These are phyloP conservation scores for Dryas iulia DNA, from an alignment of 1,140 invertebrate species.

Conservation along the genomic window DNA sequence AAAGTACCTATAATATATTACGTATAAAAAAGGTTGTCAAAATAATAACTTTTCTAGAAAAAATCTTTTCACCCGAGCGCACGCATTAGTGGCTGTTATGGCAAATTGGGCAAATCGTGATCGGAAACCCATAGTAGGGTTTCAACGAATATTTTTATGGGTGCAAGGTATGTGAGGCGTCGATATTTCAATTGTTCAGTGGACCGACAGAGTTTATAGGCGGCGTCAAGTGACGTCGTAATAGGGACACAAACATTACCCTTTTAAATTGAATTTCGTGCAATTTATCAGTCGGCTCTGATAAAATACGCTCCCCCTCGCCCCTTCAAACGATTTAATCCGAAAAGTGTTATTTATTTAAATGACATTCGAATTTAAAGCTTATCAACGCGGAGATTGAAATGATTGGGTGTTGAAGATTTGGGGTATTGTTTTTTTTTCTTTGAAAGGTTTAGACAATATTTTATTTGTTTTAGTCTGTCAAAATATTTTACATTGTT, in stretches of 20 bases:
- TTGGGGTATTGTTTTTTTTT: background rate
- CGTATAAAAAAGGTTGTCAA: background rate
- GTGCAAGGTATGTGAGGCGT: conserved; percentile 44
- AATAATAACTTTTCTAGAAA: background rate
- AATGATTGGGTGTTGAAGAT: conserved; percentile 2
- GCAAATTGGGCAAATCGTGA: conserved; percentile 21
- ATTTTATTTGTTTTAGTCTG: background rate
- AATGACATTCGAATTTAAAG: conserved; percentile 21
- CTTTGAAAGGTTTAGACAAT: background rate
- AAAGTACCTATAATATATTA: background rate
- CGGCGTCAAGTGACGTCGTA: conserved; percentile 62
- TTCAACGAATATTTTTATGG: conserved; percentile 53
- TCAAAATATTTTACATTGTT: too few species aligned
- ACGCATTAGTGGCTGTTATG: conserved; percentile 9
- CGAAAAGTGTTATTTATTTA: conserved; percentile 41
- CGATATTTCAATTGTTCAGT: conserved; percentile 72
- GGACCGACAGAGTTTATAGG: conserved; percentile 66
- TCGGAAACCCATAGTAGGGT: conserved; percentile 29
- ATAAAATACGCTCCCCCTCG: conserved; percentile 60
- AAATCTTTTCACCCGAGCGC: background rate
- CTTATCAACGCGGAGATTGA: conserved; percentile 16
- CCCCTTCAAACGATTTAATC: conserved; percentile 58
- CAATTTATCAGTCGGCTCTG: conserved; percentile 68
- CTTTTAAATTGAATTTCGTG: conserved; percentile 77
- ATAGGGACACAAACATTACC: conserved; percentile 75